These are phyloP conservation scores for Thaumetopoea pityocampa DNA, from an alignment of 1,140 invertebrate genomes.

Conservation along the genomic window DNA sequence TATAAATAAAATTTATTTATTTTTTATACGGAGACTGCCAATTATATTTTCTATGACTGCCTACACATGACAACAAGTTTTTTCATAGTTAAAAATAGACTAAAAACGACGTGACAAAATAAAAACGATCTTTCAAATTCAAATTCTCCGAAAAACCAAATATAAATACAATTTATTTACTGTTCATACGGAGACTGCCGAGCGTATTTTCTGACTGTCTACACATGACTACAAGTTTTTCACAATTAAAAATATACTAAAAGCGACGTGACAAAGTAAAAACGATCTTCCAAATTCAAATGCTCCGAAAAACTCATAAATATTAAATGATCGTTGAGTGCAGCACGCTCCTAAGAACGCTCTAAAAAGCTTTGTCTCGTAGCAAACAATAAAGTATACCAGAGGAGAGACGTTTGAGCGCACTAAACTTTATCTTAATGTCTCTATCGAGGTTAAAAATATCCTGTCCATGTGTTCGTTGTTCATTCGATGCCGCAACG, in stretches of 20 bases:
- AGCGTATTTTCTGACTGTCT: no score
- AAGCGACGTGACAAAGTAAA: constrained; percentile 8
- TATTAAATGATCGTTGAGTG: constrained; percentile 41
- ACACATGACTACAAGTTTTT: no score
- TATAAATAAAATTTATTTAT: no score
- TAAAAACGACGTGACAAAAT: no score
- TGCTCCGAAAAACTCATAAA: constrained; percentile 34
- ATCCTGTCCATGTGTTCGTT: constrained; percentile 21
- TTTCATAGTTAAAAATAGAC: no score
- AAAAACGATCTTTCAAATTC: no score
- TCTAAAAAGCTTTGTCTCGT: constrained; percentile 50
- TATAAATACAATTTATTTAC: no score
- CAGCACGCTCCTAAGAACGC: constrained; percentile 36
- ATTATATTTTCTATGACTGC: no score
- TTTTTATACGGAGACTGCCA: no score
- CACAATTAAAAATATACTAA: constrained; percentile 1
- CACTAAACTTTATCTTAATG: constrained; percentile 52
- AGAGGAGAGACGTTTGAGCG: constrained; percentile 25
- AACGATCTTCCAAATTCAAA: constrained; percentile 22
- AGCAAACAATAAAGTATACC: constrained; percentile 46
- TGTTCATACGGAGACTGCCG: no score
- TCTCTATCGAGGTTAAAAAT: constrained; percentile 43
- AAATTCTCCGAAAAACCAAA: no score
- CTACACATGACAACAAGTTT: no score
- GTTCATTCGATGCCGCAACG: constrained; percentile 11